Evolutionary conservation across 2,797 vertebrate species (phyloP).

Genomic region (Nyctibius grandis): DNA sequence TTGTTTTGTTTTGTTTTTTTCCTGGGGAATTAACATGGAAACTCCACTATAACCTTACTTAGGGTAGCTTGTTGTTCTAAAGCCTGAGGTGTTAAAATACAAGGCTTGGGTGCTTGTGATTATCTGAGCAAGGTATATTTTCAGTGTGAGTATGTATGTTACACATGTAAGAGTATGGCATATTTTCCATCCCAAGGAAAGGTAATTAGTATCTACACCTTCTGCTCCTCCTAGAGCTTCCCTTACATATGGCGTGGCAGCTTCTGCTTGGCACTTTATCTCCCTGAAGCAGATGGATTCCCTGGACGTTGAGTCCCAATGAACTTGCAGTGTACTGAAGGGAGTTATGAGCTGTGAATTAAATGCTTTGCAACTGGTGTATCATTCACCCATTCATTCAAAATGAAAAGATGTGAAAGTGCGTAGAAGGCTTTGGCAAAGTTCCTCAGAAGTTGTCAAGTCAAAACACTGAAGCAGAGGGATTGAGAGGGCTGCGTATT

Average conservation of each 20-base stretch:
- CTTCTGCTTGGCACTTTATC: background rate
- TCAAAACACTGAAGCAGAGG: background rate
- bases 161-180: background rate
- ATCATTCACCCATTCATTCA: background rate
- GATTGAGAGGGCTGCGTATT: background rate
- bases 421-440: fast-evolving
- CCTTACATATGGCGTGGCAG: background rate
- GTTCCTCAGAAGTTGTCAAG: background rate
- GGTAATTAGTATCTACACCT: background rate
- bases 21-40: background rate
- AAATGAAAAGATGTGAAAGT: background rate
- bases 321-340: background rate
- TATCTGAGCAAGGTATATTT: background rate
- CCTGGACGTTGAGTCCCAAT: background rate
- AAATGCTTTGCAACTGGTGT: background rate
- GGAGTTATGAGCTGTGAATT: background rate
- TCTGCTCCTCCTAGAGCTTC: background rate
- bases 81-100: background rate
- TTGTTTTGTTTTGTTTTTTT: background rate
- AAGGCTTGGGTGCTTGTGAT: background rate
- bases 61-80: background rate
- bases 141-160: background rate
- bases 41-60: background rate
- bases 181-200: background rate
- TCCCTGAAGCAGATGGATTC: background rate